These are phyloP conservation scores for Drosophila tripunctata DNA, from an alignment of 2,888 invertebrate genomes.

Conservation along the genomic window DNA sequence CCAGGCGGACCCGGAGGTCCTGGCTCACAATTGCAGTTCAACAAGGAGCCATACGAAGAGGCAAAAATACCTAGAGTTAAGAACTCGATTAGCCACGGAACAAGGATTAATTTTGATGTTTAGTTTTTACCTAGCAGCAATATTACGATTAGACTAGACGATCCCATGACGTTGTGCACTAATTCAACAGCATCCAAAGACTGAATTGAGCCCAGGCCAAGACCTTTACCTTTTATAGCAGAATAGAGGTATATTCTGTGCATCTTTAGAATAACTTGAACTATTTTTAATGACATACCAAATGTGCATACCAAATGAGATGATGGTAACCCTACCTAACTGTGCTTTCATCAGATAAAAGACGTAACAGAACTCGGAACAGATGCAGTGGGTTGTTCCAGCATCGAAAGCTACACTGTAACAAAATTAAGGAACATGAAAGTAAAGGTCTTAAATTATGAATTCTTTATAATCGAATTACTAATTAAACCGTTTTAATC, in stretches of 20 bases:
- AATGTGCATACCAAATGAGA: slow-evolving; percentile 42
- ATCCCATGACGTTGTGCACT: slow-evolving; percentile 71
- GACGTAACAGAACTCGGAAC: slow-evolving; percentile 15
- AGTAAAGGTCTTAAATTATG: too few relatives aligned
- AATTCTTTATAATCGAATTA: too few relatives aligned
- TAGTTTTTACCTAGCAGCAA: slow-evolving; percentile 56
- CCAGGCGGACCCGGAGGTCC: slow-evolving; percentile 61
- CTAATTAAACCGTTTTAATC: too few relatives aligned
- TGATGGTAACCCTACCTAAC: slow-evolving; percentile 34
- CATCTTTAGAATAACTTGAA: neutral
- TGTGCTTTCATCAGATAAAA: slow-evolving; percentile 54
- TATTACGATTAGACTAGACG: slow-evolving; percentile 15
- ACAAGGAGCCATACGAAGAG: slow-evolving; percentile 41
- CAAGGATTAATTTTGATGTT: neutral
- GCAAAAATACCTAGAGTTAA: slow-evolving; percentile 38
- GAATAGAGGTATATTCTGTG: too few relatives aligned
- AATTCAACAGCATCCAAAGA: slow-evolving; percentile 21
- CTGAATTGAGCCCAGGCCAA: slow-evolving; percentile 32
- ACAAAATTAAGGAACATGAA: too few relatives aligned
- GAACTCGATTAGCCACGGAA: too few relatives aligned
- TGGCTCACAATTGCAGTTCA: slow-evolving; percentile 69
- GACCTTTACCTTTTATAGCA: slow-evolving; percentile 48
- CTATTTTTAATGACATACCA: slow-evolving; percentile 28
- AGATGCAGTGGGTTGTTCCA: slow-evolving; percentile 15
- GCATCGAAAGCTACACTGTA: too few relatives aligned